phyloP scores from a whole-genome alignment of 2,113 vertebrate genomes.

The Blennius ocellaris region DNA sequence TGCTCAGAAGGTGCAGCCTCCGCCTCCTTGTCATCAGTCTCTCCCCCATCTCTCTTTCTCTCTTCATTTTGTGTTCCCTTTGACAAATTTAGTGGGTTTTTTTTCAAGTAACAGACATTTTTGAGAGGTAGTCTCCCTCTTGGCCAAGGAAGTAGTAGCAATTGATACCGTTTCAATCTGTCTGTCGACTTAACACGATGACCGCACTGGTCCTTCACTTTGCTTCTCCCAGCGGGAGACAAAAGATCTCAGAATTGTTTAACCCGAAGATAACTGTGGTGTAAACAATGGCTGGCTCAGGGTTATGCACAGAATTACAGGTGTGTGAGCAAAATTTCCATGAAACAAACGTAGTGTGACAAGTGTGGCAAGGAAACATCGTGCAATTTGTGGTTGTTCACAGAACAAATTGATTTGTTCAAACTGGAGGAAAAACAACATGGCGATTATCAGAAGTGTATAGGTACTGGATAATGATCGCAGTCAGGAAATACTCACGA shows the following conservation, averaged over 20 bases:
- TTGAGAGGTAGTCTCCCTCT: conserved; percentile 11
- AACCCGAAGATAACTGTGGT: conserved; percentile 13
- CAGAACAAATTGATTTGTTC: background rate
- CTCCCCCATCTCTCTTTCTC: background rate
- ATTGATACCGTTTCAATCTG: conserved; percentile 41
- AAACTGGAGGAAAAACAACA: background rate
- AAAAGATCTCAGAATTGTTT: conserved; percentile 27
- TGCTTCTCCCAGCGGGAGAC: conserved; percentile 20
- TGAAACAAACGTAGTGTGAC: background rate
- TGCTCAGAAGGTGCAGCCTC: conserved; percentile 42
- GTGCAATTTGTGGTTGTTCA: background rate
- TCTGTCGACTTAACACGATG: conserved; percentile 18
- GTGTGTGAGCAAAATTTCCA: background rate
- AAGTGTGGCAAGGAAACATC: background rate
- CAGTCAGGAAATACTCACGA: too few relatives aligned
- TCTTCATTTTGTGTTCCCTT: conserved; percentile 5
- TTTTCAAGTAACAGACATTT: conserved; percentile 16
- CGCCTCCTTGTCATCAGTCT: conserved; percentile 2
- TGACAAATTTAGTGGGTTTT: conserved; percentile 5
- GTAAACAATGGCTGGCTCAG: background rate
- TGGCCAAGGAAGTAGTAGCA: conserved; percentile 15
- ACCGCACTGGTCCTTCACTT: conserved; percentile 31
- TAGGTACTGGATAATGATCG: background rate
- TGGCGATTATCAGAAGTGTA: background rate
- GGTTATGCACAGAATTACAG: background rate